Conservation (phyloP, 2,797 vertebrate genomes). For the Syngnathus rostellatus region DNA sequence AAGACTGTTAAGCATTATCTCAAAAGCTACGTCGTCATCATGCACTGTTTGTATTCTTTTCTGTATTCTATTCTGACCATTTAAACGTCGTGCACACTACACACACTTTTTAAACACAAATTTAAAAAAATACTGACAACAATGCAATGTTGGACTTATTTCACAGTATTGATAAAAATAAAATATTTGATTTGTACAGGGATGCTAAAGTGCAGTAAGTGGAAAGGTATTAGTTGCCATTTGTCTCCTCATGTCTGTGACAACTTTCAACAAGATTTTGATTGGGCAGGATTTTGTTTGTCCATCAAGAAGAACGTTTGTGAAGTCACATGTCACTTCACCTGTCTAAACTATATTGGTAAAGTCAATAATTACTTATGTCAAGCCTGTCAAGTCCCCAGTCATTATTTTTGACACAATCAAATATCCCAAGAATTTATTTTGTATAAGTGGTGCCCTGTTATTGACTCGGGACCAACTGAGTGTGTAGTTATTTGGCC, state of each 20-base stretch:
- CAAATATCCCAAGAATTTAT: background rate
- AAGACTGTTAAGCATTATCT: background rate
- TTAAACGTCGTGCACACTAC: background rate
- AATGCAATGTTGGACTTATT: background rate
- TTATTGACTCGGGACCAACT: background rate
- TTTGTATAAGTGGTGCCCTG: background rate
- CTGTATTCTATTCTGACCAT: too few species aligned
- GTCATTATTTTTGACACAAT: too few species aligned
- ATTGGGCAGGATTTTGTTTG: too few species aligned
- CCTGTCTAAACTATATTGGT: background rate
- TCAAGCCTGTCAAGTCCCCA: background rate
- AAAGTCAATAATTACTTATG: background rate
- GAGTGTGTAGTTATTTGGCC: background rate
- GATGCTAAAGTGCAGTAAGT: too few species aligned
- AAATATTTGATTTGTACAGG: too few species aligned
- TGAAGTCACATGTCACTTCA: too few species aligned
- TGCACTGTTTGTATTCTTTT: background rate
- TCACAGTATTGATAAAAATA: too few species aligned
- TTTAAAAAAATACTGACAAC: background rate
- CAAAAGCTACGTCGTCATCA: background rate
- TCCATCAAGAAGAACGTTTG: too few species aligned
- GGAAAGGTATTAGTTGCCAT: too few species aligned
- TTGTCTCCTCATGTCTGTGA: too few species aligned
- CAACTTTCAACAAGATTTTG: too few species aligned
- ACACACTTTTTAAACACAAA: background rate